Percentiles rank a stretch among this genome's conserved stretches.
These are phyloP conservation scores for Galbula dea DNA, from an alignment of 2,113 vertebrate species.

Conservation along the genomic window DNA sequence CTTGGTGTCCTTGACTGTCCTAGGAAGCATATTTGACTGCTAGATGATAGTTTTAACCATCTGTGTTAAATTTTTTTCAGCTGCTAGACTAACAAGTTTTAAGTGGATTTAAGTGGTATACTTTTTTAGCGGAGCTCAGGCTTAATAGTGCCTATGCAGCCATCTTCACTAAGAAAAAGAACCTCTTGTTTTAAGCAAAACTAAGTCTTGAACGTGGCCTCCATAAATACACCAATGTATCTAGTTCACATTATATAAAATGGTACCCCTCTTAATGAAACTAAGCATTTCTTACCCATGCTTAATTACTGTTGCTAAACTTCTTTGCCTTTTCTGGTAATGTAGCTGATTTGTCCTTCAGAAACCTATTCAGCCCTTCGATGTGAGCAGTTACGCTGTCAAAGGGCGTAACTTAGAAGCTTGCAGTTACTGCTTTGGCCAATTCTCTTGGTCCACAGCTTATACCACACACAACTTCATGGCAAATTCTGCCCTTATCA, in stretches of 20 bases:
- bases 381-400: too few relatives aligned
- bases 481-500: not conserved
- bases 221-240: accelerated
- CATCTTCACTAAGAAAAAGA: not conserved
- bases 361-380: too few relatives aligned
- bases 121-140: not conserved
- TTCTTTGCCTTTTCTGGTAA: not conserved
- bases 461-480: not conserved
- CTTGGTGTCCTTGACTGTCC: too few relatives aligned
- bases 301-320: not conserved
- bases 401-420: not conserved
- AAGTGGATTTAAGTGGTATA: not conserved
- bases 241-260: not conserved
- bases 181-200: not conserved
- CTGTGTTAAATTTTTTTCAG: accelerated
- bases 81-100: not conserved
- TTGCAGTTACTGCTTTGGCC: not conserved
- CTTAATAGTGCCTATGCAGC: not conserved
- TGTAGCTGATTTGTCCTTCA: not conserved
- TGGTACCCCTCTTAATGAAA: not conserved
- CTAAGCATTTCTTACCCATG: not conserved
- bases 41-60: not conserved
- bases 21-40: not conserved
- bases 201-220: not conserved
- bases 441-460: not conserved